Conservation (phyloP, 1,140 invertebrate genomes). For the Rhagoletis zephyria region DNA sequence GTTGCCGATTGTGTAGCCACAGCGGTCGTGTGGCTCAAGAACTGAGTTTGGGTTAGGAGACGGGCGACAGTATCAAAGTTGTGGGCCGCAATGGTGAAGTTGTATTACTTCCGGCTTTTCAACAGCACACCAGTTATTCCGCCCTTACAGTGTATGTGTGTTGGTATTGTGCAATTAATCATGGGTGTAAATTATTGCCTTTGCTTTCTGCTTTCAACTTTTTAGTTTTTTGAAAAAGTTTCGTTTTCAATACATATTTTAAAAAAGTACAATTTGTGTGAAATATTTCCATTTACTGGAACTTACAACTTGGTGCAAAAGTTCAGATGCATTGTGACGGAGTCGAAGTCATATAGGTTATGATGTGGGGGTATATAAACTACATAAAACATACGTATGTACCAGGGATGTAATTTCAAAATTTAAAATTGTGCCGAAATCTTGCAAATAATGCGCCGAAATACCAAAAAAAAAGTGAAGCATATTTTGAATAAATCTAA, state of each 20-base stretch:
- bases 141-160: neutral
- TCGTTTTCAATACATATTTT: constrained; percentile 13
- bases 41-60: neutral
- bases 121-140: neutral
- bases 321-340: neutral
- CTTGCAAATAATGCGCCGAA: too few relatives aligned
- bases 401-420: too few relatives aligned
- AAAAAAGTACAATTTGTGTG: constrained; percentile 36
- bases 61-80: too few relatives aligned
- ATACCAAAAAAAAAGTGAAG: too few relatives aligned
- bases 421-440: too few relatives aligned
- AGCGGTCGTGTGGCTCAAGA: neutral
- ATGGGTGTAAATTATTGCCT: constrained; percentile 36
- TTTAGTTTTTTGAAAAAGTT: constrained; percentile 1
- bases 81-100: neutral
- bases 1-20: neutral
- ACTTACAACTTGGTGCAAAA: neutral
- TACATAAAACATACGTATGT: too few relatives aligned
- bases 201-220: constrained; percentile 4
- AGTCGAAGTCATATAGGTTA: neutral
- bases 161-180: constrained; percentile 22
- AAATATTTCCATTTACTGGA: constrained; percentile 27
- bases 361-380: neutral
- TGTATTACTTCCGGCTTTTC: constrained; percentile 4
- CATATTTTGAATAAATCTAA: too few relatives aligned